Percentiles rank a stretch among this genome's conserved stretches.
Evolutionary conservation across 2,113 vertebrate species (phyloP).

Genomic region (Balaenoptera acutorostrata): DNA sequence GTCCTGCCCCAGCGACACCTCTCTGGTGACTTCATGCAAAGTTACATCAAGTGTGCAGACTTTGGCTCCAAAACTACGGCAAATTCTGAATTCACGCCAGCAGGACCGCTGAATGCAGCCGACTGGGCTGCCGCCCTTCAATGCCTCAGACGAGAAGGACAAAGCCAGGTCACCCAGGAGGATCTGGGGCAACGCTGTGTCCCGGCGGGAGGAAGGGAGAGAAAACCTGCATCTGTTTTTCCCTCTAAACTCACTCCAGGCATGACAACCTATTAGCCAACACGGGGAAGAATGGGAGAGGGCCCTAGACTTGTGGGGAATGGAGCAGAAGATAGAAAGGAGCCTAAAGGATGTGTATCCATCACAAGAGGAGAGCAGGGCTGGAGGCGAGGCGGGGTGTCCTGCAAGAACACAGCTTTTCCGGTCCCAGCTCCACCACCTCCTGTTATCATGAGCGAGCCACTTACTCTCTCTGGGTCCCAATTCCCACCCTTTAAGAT

Average conservation of each 20-base stretch:
- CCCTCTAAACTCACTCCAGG: not conserved
- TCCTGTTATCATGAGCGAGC: not conserved
- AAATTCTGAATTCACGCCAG: not conserved
- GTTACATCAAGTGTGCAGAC: rapidly evolving
- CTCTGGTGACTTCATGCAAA: rapidly evolving
- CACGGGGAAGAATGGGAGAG: rapidly evolving
- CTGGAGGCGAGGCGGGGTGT: rapidly evolving
- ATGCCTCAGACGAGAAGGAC: rapidly evolving
- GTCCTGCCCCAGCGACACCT: not conserved
- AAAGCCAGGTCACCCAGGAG: rapidly evolving
- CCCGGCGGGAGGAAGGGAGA: not conserved
- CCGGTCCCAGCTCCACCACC: not conserved
- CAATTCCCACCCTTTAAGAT: not conserved
- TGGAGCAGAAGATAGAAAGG: not conserved
- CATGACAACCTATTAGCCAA: not conserved
- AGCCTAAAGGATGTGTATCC: not conserved
- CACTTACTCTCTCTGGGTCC: not conserved
- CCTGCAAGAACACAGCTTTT: rapidly evolving
- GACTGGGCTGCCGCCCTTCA: rapidly evolving
- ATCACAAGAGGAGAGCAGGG: not conserved
- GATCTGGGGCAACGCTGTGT: not conserved
- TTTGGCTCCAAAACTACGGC: not conserved
- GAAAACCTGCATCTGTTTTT: not conserved
- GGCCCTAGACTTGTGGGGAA: not conserved
- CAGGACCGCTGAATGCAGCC: not conserved